Conservation (phyloP, 1,140 invertebrate species). For the Brachionus sp. region DNA sequence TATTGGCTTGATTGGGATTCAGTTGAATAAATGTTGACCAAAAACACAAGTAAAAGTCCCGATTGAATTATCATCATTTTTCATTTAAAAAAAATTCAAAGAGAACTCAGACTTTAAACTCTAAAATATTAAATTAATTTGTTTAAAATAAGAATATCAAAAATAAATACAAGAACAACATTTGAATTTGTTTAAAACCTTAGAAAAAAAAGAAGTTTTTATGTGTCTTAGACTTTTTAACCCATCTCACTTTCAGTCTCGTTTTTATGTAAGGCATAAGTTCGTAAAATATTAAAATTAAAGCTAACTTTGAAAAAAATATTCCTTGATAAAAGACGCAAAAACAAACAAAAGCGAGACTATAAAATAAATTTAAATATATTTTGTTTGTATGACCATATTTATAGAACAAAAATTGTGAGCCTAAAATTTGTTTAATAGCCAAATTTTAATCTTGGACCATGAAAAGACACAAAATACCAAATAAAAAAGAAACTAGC, state of each 20-base stretch:
- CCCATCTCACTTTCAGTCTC: too few relatives aligned
- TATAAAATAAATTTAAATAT: background rate
- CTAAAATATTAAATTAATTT: background rate
- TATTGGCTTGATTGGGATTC: background rate
- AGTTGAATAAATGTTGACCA: background rate
- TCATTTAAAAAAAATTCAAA: background rate
- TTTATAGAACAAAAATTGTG: background rate
- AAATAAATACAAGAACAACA: background rate
- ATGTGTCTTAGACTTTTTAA: too few relatives aligned
- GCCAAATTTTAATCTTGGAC: background rate
- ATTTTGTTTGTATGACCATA: background rate
- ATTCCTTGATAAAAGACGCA: background rate
- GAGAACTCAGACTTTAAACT: background rate
- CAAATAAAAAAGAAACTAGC: background rate
- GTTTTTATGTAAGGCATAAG: too few relatives aligned
- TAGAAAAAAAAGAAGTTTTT: too few relatives aligned
- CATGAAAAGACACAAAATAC: background rate
- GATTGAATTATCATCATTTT: background rate
- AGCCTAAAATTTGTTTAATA: background rate
- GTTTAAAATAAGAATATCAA: background rate
- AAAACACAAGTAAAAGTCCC: background rate
- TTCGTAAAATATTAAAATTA: too few relatives aligned
- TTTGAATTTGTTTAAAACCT: background rate
- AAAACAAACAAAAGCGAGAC: background rate
- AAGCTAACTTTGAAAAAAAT: too few relatives aligned